Evolutionary conservation across 2,888 invertebrate species (phyloP).

Genomic region (Xestia sexstrigata): DNA sequence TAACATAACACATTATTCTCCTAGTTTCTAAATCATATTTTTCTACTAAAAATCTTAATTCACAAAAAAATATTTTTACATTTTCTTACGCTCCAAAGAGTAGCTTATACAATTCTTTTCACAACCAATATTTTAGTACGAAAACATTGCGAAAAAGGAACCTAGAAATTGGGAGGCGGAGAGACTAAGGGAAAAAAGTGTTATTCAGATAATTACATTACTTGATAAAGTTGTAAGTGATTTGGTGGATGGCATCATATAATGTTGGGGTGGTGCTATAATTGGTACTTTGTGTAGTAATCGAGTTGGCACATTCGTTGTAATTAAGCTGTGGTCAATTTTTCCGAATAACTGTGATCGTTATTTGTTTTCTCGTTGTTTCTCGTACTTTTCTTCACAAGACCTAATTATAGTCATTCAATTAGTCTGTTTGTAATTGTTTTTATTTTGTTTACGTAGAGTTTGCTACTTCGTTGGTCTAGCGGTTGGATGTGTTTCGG

Average conservation of each 20-base stretch:
- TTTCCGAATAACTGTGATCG: constrained; percentile 12
- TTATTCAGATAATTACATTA: constrained; percentile 61
- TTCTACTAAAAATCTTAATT: constrained; percentile 16
- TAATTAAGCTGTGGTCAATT: constrained; percentile 32
- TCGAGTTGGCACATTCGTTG: constrained; percentile 23
- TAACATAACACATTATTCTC: neutral
- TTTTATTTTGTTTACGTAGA: neutral
- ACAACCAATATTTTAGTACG: constrained; percentile 32
- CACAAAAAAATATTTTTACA: constrained; percentile 23
- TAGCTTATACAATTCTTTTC: constrained; percentile 26
- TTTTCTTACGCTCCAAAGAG: constrained; percentile 26
- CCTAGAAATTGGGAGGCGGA: constrained; percentile 8
- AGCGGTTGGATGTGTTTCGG: no score
- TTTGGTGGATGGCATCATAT: constrained; percentile 29
- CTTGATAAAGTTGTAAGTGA: constrained; percentile 46
- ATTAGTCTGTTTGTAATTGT: constrained; percentile 2
- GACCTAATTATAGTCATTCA: neutral
- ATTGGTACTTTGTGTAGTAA: constrained; percentile 36
- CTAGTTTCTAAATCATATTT: neutral
- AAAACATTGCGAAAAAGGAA: constrained; percentile 43
- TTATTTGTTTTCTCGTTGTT: constrained; percentile 22
- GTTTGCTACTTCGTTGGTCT: neutral
- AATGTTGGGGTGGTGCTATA: constrained; percentile 27
- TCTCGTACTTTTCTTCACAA: neutral
- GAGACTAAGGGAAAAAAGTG: constrained; percentile 31